A percentile compares a stretch with the other conserved stretches of the same genome.
Conservation (phyloP, 2,888 invertebrate genomes). For the Anticlea derivata region DNA sequence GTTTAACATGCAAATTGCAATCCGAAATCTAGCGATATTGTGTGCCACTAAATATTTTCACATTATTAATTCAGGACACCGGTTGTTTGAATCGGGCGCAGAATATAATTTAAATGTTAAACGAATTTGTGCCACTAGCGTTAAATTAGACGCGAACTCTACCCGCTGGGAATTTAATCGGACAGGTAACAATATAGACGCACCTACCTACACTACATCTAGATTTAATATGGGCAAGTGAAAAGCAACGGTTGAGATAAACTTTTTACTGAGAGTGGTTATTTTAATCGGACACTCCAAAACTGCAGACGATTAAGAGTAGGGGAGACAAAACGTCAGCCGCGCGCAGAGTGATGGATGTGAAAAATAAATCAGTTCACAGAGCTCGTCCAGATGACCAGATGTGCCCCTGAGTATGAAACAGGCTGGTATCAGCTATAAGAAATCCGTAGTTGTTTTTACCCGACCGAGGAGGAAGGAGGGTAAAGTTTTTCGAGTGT, state of each 20-base stretch:
- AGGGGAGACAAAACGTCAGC: slow-evolving; percentile 69
- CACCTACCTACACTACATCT: slow-evolving; percentile 20
- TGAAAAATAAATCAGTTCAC: slow-evolving; percentile 76
- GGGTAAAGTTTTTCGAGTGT: too few species aligned
- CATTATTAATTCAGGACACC: slow-evolving; percentile 78
- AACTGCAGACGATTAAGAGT: slow-evolving; percentile 60
- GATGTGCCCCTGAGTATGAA: slow-evolving; percentile 51
- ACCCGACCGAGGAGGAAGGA: too few species aligned
- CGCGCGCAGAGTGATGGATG: slow-evolving; percentile 73
- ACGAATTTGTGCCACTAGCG: slow-evolving; percentile 76
- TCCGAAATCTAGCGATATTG: slow-evolving; percentile 80
- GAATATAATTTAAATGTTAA: slow-evolving; percentile 82
- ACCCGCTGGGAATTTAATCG: slow-evolving; percentile 63
- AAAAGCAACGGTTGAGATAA: neutral
- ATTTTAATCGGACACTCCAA: slow-evolving; percentile 52
- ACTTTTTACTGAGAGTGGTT: slow-evolving; percentile 4
- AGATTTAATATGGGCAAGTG: slow-evolving; percentile 11
- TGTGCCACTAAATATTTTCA: slow-evolving; percentile 79
- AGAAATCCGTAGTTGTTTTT: neutral
- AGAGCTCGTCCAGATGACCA: slow-evolving; percentile 66
- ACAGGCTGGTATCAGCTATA: neutral
- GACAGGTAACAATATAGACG: slow-evolving; percentile 56
- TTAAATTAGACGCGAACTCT: slow-evolving; percentile 66
- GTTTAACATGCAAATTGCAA: slow-evolving; percentile 84
- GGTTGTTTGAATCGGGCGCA: slow-evolving; percentile 75